These are phyloP conservation scores for Tetheella fluctuosa DNA, from an alignment of 2,888 invertebrate species.

Conservation along the genomic window DNA sequence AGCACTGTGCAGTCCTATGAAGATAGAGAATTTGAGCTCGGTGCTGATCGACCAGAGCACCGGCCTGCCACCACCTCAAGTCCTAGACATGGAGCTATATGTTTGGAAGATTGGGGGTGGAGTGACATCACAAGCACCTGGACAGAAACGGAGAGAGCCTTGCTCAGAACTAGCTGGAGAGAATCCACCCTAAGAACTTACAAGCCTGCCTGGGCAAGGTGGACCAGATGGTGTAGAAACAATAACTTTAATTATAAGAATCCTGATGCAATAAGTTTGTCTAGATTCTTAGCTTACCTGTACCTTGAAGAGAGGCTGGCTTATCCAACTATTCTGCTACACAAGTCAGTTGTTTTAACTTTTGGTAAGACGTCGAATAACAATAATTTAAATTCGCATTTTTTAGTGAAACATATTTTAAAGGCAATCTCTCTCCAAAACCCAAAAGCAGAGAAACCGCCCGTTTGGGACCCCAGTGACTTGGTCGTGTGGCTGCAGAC, in stretches of 20 bases:
- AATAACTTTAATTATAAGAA: slow-evolving; percentile 16
- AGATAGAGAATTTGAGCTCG: no score
- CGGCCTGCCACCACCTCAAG: slow-evolving; percentile 22
- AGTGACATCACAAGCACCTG: slow-evolving; percentile 17
- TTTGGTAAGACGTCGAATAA: background rate
- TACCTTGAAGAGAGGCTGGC: slow-evolving; percentile 17
- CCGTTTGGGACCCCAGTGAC: slow-evolving; percentile 11
- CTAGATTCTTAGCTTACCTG: slow-evolving; percentile 20
- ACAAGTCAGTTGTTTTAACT: slow-evolving; percentile 14
- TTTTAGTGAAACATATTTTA: slow-evolving; percentile 17
- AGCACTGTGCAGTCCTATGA: no score
- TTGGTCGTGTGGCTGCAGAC: background rate
- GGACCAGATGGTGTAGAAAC: slow-evolving; percentile 24
- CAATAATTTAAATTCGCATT: background rate
- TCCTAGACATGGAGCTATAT: slow-evolving; percentile 25
- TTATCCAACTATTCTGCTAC: slow-evolving; percentile 13
- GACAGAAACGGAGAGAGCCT: slow-evolving; percentile 16
- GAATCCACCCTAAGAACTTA: slow-evolving; percentile 24
- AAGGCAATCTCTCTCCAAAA: slow-evolving; percentile 14
- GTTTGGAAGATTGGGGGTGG: slow-evolving; percentile 34
- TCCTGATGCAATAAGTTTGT: slow-evolving; percentile 17
- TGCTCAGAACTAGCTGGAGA: slow-evolving; percentile 23
- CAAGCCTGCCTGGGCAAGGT: slow-evolving; percentile 25
- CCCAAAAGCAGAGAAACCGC: slow-evolving; percentile 8
- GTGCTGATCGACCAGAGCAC: slow-evolving; percentile 20